These are phyloP conservation scores for Clarias pachynema DNA, from an alignment of 2,797 vertebrate species.

Conservation along the genomic window DNA sequence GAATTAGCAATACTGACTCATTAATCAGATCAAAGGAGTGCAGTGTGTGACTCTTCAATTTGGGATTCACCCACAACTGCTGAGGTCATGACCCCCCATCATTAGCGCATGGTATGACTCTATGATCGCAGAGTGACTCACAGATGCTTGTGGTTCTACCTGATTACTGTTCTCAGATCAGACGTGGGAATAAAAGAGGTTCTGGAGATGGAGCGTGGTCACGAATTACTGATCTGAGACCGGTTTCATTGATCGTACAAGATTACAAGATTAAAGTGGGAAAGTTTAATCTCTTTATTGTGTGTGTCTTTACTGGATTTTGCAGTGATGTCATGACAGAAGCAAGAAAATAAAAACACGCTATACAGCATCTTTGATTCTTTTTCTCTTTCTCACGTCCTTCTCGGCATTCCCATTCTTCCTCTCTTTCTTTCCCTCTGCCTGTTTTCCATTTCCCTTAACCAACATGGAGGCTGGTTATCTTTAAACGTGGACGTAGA, in stretches of 20 bases:
- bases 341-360: neutral
- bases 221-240: slow-evolving; percentile 13
- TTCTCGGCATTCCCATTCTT: neutral
- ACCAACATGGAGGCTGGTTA: slow-evolving; percentile 32
- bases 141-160: slow-evolving; percentile 37
- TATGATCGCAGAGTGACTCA: slow-evolving; percentile 29
- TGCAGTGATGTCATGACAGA: slow-evolving; percentile 27
- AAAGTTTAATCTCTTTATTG: neutral
- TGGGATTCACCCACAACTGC: slow-evolving; percentile 34
- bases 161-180: slow-evolving; percentile 47
- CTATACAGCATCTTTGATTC: neutral
- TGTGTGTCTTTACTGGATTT: neutral
- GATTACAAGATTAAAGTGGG: neutral
- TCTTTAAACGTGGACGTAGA: slow-evolving; percentile 42
- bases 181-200: neutral
- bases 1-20: slow-evolving; percentile 28
- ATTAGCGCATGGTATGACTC: slow-evolving; percentile 32
- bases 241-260: slow-evolving; percentile 1
- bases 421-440: neutral
- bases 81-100: slow-evolving; percentile 27
- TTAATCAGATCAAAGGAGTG: slow-evolving; percentile 50
- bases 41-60: slow-evolving; percentile 52
- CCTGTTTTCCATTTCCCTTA: slow-evolving; percentile 40
- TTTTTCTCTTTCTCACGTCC: slow-evolving; percentile 1
- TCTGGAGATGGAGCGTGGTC: neutral